A percentile compares a stretch with the other conserved stretches of the same genome.
phyloP scores from a whole-genome alignment of 2,113 vertebrate genomes.

The Caranx melampygus region DNA sequence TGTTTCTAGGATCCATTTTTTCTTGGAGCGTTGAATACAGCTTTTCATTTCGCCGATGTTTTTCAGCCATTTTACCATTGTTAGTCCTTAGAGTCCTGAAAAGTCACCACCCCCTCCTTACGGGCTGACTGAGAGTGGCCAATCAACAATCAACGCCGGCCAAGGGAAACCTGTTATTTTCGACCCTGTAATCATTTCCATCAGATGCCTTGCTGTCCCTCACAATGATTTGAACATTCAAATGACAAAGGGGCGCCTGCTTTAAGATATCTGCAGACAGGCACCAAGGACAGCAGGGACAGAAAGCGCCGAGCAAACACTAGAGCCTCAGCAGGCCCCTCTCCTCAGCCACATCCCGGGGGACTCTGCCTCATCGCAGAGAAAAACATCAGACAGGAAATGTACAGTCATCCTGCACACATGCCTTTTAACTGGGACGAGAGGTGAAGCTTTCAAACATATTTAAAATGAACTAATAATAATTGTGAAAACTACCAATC shows the following conservation, averaged over 20 bases:
- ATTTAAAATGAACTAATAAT: neutral
- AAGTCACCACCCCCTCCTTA: conserved; percentile 69
- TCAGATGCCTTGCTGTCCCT: conserved; percentile 78
- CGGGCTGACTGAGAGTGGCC: conserved; percentile 74
- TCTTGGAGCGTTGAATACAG: conserved; percentile 24
- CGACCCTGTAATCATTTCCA: conserved; percentile 84
- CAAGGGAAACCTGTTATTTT: conserved; percentile 84
- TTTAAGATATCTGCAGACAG: conserved; percentile 55
- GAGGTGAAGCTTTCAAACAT: neutral
- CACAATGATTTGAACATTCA: conserved; percentile 74
- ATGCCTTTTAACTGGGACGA: neutral
- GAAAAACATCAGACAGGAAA: neutral
- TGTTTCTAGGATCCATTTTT: conserved; percentile 59
- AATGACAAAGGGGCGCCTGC: conserved; percentile 67
- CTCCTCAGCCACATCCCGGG: conserved; percentile 4
- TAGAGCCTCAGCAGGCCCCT: conserved; percentile 20
- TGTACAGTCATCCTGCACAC: neutral
- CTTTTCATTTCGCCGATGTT: conserved; percentile 53
- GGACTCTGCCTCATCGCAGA: neutral
- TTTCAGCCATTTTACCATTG: conserved; percentile 62
- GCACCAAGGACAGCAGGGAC: conserved; percentile 62
- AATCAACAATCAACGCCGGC: conserved; percentile 85
- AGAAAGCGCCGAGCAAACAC: conserved; percentile 20
- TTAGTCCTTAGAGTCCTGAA: conserved; percentile 55
- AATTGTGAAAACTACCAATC: neutral